Conservation (phyloP, 2,113 vertebrate genomes). For the Pycnonotus jocosus region DNA sequence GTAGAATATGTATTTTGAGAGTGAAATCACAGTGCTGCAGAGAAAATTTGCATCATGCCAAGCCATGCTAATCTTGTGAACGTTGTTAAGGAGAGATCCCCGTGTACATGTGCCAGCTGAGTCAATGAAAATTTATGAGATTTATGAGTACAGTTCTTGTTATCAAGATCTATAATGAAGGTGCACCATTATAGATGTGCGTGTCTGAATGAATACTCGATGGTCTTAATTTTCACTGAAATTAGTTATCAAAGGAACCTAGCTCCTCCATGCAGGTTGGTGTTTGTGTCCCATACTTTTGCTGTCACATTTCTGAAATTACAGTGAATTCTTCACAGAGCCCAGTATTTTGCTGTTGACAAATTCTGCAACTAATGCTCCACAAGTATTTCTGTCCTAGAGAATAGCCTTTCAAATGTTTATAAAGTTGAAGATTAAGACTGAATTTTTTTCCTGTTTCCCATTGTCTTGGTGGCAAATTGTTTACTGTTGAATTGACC, state of each 20-base stretch:
- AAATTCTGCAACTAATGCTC: background rate
- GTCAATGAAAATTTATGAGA: background rate
- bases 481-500: background rate
- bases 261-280: background rate
- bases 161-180: background rate
- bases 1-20: background rate
- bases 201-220: background rate
- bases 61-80: background rate
- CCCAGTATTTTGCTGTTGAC: background rate
- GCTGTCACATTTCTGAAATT: background rate
- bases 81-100: background rate
- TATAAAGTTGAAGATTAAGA: background rate
- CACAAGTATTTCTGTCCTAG: background rate
- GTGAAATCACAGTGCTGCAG: background rate
- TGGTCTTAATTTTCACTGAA: background rate
- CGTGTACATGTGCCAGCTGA: background rate
- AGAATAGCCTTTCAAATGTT: background rate
- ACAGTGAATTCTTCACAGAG: background rate
- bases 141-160: background rate
- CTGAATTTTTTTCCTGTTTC: background rate
- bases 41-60: background rate
- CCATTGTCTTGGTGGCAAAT: background rate
- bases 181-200: background rate
- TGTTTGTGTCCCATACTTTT: background rate
- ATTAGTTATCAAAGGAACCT: background rate